Conservation (phyloP, 2,888 invertebrate genomes). For the Hipparchia semele region DNA sequence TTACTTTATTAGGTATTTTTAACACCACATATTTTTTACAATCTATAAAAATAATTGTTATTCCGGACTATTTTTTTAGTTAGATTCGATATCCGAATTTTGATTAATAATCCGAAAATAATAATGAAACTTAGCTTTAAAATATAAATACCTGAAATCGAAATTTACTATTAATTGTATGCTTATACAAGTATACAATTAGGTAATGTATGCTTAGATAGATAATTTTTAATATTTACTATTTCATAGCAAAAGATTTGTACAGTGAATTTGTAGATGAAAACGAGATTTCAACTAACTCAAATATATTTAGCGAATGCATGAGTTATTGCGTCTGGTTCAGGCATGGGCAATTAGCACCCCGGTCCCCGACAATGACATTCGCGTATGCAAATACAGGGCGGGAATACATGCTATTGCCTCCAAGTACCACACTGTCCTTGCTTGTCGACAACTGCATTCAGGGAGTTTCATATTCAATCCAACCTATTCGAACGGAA, state of each 20-base stretch:
- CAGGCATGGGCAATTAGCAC: slow-evolving; percentile 65
- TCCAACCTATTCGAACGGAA: no score
- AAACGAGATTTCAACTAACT: slow-evolving; percentile 10
- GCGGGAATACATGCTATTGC: slow-evolving; percentile 41
- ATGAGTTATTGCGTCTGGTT: slow-evolving; percentile 35
- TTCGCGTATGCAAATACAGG: slow-evolving; percentile 77
- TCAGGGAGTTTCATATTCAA: neutral
- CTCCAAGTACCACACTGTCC: slow-evolving; percentile 39
- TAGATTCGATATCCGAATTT: neutral
- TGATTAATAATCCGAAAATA: neutral
- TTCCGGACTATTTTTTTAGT: no score
- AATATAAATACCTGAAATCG: no score
- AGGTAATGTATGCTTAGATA: no score
- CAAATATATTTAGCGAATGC: slow-evolving; percentile 15
- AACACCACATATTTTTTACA: no score
- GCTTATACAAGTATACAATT: no score
- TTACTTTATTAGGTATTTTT: no score
- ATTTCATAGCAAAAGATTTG: neutral
- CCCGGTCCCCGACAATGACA: slow-evolving; percentile 77
- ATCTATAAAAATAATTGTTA: no score
- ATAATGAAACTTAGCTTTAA: neutral
- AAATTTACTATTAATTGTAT: no score
- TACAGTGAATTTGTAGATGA: neutral
- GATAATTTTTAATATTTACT: no score
- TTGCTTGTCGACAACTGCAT: slow-evolving; percentile 9